Conservation (phyloP, 37 sponge, comb jelly and placozoan species). For the Mnemiopsis leidyi region DNA sequence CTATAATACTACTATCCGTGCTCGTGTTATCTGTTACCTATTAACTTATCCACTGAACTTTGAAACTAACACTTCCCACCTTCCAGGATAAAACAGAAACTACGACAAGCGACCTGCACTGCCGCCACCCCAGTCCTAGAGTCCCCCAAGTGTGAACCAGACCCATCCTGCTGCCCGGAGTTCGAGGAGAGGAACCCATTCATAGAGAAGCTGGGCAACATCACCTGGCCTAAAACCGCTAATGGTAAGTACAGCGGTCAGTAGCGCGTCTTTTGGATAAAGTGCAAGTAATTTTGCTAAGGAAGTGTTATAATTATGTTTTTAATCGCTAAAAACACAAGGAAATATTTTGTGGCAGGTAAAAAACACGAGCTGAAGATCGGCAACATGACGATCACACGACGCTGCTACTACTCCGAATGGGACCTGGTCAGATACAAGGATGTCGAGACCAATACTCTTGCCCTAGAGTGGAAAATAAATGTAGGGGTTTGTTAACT, state of each 20-base stretch:
- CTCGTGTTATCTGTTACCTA: too few species aligned
- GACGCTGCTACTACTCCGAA: neutral
- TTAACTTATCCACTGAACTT: too few species aligned
- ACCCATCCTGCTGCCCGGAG: neutral
- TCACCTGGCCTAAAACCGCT: neutral
- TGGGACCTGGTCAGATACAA: slow-evolving; percentile 9
- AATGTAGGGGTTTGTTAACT: too few species aligned
- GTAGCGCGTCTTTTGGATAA: too few species aligned
- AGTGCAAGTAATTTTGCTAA: too few species aligned
- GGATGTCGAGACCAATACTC: neutral
- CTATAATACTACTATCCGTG: too few species aligned
- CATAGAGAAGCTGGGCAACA: neutral
- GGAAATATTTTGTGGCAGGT: neutral
- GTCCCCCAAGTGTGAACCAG: slow-evolving; percentile 32
- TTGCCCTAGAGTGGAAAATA: neutral
- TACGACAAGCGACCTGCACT: neutral
- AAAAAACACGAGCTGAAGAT: neutral
- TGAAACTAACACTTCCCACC: too few species aligned
- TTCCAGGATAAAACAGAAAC: neutral
- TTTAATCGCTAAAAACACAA: neutral
- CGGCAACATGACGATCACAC: neutral
- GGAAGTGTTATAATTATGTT: too few species aligned
- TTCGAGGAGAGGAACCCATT: neutral
- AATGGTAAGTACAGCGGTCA: too few species aligned
- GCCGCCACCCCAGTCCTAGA: neutral